Percentiles rank a stretch among this genome's conserved stretches.
Evolutionary conservation across 2,888 invertebrate species (phyloP).

Genomic region (Torymus tubicola): DNA sequence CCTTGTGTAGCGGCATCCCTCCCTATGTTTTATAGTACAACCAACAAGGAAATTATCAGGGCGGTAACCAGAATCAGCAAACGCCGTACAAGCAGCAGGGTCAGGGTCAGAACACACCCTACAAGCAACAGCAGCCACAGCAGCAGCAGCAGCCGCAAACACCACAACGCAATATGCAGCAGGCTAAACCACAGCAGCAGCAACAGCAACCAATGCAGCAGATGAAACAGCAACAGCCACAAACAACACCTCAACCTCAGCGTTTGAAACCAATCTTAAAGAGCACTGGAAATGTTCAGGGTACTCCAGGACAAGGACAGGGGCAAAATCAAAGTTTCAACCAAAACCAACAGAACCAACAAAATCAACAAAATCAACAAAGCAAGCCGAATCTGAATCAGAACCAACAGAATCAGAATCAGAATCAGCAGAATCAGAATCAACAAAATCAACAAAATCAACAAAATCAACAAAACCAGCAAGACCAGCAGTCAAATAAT

Average conservation of each 20-base stretch:
- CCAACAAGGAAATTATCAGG: constrained; percentile 70
- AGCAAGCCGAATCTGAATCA: constrained; percentile 5
- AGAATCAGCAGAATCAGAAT: constrained; percentile 17
- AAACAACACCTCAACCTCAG: constrained; percentile 63
- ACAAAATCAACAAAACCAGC: constrained; percentile 13
- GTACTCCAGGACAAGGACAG: constrained; percentile 16
- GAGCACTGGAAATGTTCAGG: constrained; percentile 58
- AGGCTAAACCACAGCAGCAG: constrained; percentile 44
- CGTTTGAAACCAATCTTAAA: constrained; percentile 74
- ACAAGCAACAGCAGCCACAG: constrained; percentile 61
- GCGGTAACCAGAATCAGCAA: constrained; percentile 64
- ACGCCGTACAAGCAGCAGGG: constrained; percentile 26
- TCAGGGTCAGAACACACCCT: too few species aligned
- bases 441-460: constrained; percentile 4
- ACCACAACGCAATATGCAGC: constrained; percentile 35
- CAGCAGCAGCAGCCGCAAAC: constrained; percentile 61
- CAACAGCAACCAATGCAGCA: constrained; percentile 58
- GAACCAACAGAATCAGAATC: constrained; percentile 33
- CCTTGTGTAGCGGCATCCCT: constrained; percentile 76
- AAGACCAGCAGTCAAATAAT: constrained; percentile 39
- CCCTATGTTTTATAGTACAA: constrained; percentile 75
- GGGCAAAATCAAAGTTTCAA: constrained; percentile 38
- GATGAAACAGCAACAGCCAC: constrained; percentile 56
- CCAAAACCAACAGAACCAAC: constrained; percentile 32
- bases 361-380: constrained; percentile 22